These are phyloP conservation scores for Apis florea DNA, from an alignment of 1,140 invertebrate species.

Conservation along the genomic window DNA sequence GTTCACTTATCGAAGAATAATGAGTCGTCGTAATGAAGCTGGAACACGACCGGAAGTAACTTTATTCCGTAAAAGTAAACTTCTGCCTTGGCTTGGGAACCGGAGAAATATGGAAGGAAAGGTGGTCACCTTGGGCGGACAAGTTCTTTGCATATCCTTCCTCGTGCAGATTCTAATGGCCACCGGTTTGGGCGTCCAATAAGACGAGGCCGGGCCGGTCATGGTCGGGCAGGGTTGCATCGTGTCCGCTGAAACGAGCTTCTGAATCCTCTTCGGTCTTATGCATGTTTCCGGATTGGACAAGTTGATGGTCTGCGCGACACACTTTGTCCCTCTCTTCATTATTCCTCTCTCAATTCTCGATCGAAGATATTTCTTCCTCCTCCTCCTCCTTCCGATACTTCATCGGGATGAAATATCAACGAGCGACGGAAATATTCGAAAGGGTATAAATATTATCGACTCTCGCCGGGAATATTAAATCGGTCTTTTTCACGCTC, in stretches of 20 bases:
- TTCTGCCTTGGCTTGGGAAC: too few relatives aligned
- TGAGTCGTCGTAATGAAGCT: too few relatives aligned
- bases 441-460: too few relatives aligned
- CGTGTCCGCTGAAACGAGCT: slow-evolving; percentile 52
- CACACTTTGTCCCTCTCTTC: slow-evolving; percentile 60
- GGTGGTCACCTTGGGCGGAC: slow-evolving; percentile 65
- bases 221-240: slow-evolving; percentile 38
- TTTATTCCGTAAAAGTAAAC: too few relatives aligned
- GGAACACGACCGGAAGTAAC: too few relatives aligned
- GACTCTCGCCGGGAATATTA: too few relatives aligned
- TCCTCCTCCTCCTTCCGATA: not conserved
- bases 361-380: not conserved
- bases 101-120: too few relatives aligned
- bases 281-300: slow-evolving; percentile 64
- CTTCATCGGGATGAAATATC: slow-evolving; percentile 2
- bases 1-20: too few relatives aligned
- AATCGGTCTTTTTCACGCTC: too few relatives aligned
- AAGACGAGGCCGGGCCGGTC: not conserved
- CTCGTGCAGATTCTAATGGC: slow-evolving; percentile 59
- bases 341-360: slow-evolving; percentile 35
- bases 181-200: slow-evolving; percentile 49
- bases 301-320: slow-evolving; percentile 69
- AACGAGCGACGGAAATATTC: not conserved
- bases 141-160: slow-evolving; percentile 59
- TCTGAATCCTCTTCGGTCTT: slow-evolving; percentile 54